Conservation (phyloP, 1,140 invertebrate genomes). For the Drosophila aff. region DNA sequence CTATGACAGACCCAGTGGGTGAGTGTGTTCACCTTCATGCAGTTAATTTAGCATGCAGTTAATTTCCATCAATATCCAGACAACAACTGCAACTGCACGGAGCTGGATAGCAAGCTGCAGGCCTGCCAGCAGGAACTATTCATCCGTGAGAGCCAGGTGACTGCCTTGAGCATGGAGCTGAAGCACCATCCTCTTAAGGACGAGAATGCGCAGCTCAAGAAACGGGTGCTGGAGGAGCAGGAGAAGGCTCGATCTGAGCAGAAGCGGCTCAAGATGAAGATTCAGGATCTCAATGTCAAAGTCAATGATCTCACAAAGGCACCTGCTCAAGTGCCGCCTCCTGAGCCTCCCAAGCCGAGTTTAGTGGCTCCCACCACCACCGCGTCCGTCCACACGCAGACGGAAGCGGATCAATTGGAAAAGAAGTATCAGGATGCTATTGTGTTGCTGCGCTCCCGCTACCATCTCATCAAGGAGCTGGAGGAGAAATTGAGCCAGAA, state of each 20-base stretch:
- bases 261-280: slow-evolving; percentile 57
- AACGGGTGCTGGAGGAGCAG: slow-evolving; percentile 62
- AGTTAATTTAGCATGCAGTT: too few relatives aligned
- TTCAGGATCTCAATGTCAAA: slow-evolving; percentile 49
- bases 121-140: slow-evolving; percentile 59
- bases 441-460: slow-evolving; percentile 53
- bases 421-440: slow-evolving; percentile 49
- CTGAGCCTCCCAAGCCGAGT: background rate
- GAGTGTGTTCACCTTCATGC: slow-evolving; percentile 5
- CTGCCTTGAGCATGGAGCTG: slow-evolving; percentile 61
- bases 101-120: slow-evolving; percentile 50
- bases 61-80: slow-evolving; percentile 18
- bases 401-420: slow-evolving; percentile 50
- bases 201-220: slow-evolving; percentile 64
- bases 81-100: slow-evolving; percentile 56
- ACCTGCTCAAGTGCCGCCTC: background rate
- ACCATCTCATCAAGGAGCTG: slow-evolving; percentile 48
- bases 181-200: slow-evolving; percentile 69
- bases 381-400: slow-evolving; percentile 42
- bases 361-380: background rate
- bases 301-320: slow-evolving; percentile 21
- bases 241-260: slow-evolving; percentile 53
- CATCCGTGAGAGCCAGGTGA: slow-evolving; percentile 62
- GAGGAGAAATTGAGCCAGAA: slow-evolving; percentile 46
- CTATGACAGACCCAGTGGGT: slow-evolving; percentile 70